Evolutionary conservation across 2,888 invertebrate genomes (phyloP).

Genomic region (Eupithecia inturbata): DNA sequence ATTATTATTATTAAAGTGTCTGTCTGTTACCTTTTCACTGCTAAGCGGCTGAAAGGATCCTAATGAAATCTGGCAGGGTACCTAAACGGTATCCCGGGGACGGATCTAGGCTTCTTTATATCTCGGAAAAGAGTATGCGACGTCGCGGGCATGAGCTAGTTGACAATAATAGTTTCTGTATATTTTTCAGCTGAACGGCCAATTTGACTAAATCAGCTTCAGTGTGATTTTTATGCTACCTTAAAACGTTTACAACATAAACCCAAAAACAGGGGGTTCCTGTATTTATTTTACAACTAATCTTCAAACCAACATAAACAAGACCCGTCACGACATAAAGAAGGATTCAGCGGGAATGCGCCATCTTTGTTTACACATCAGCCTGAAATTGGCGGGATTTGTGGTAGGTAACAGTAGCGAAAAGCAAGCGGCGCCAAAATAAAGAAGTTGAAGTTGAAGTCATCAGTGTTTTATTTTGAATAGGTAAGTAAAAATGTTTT

Average conservation of each 20-base stretch:
- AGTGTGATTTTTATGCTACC: neutral
- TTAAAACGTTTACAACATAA: neutral
- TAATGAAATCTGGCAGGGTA: no score
- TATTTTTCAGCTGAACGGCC: neutral
- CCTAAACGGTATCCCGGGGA: no score
- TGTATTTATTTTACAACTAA: slow-evolving; percentile 1
- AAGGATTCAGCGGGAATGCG: slow-evolving; percentile 35
- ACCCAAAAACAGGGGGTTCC: neutral
- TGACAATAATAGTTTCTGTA: neutral
- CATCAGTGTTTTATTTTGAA: no score
- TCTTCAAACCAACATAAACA: slow-evolving; percentile 24
- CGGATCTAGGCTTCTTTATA: no score
- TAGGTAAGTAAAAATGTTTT: no score
- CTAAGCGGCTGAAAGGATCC: no score
- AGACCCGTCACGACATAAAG: slow-evolving; percentile 33
- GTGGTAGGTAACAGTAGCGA: no score
- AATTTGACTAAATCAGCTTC: neutral
- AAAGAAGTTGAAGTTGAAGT: no score
- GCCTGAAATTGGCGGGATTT: slow-evolving; percentile 28
- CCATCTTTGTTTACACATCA: slow-evolving; percentile 32
- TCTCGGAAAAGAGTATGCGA: no score
- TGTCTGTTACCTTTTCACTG: no score
- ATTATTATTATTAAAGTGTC: no score
- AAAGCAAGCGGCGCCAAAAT: no score
- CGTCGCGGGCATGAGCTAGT: neutral